Evolutionary conservation across 2,888 invertebrate species (phyloP).

Genomic region (Drosophila mettleri): DNA sequence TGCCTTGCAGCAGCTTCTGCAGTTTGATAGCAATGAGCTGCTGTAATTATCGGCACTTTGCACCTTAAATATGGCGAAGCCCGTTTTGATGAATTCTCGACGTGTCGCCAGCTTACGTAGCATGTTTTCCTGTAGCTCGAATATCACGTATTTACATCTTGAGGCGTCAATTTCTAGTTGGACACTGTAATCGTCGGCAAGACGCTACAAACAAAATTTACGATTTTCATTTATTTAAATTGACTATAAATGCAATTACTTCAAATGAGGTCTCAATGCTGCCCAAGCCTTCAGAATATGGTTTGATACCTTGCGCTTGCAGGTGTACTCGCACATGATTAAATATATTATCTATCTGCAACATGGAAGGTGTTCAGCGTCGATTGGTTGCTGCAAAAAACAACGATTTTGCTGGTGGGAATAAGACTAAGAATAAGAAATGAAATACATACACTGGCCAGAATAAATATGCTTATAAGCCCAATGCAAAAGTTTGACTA

Average conservation of each 20-base stretch:
- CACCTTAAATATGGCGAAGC: constrained; percentile 90
- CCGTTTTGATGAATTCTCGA: constrained; percentile 88
- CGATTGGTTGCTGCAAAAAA: background rate
- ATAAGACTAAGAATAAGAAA: constrained; percentile 8
- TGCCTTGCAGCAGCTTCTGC: constrained; percentile 91
- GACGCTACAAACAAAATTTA: constrained; percentile 85
- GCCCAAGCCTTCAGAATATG: constrained; percentile 86
- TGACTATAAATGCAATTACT: constrained; percentile 68
- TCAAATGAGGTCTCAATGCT: constrained; percentile 84
- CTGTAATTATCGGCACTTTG: constrained; percentile 88
- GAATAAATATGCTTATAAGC: too few relatives aligned
- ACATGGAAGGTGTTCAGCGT: constrained; percentile 54
- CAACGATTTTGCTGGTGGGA: constrained; percentile 16
- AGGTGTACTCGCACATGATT: constrained; percentile 89
- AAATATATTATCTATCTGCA: constrained; percentile 87
- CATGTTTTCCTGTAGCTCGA: constrained; percentile 85
- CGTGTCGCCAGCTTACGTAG: constrained; percentile 90
- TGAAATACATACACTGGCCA: background rate
- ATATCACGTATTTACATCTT: constrained; percentile 58
- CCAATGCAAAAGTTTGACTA: too few relatives aligned
- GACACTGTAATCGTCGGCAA: constrained; percentile 86
- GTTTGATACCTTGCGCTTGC: constrained; percentile 89
- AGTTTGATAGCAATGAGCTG: constrained; percentile 86
- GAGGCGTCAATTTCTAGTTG: constrained; percentile 85
- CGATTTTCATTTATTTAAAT: background rate